Base-by-base conservation (phyloP, 2,797 vertebrate species). In the Alexandromys oeconomus region DNA sequence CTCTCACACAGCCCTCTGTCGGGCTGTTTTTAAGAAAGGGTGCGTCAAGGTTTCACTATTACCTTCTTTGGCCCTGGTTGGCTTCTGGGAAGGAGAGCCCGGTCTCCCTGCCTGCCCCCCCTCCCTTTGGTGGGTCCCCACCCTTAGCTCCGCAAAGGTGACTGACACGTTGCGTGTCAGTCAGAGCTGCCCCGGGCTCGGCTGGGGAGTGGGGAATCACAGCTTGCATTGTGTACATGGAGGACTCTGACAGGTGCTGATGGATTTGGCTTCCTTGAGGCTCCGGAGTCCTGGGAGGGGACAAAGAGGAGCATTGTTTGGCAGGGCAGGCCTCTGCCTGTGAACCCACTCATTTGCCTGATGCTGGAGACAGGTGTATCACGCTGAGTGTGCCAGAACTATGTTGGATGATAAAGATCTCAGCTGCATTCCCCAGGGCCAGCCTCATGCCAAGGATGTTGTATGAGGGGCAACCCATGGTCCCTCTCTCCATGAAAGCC, bases 251-350 rank as follows among this genome's bases (percentile, higher is more conserved):
- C 98, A 98, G 94, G 98, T 67, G 97, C 98, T 98, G 98, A 98
- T 96, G 98, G 98, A 99, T 98, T 98, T 98, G 98, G 98, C 98
- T 98, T 98, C 98, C 98, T 98, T 96, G 98, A 97, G 59, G 98
- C 98, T 97, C 95, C 79, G 2, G 96, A 98, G 98, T 98, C 98
- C 98, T 98, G 98, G 98, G 93, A 97, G 98, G 98, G 98, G 98
- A 99, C 99, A 99, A 99, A 99, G 98, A 98, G 94, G 97, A 97
- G 98, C 98, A 99, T 99, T 99, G 99, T 99, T 99, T 98, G 85
- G 85, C 88, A 67, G 97, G 98, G 98, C 99, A 99, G 98, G 99
- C 98, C 99, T 97, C 98, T 99, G 99, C 99, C 98, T 99, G 99
- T 97, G 97, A 97, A 97, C 98, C 97, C 98, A 98, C 98, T 98